Evolutionary conservation across 2,113 vertebrate genomes (phyloP).

Genomic region (Microtus oregoni): DNA sequence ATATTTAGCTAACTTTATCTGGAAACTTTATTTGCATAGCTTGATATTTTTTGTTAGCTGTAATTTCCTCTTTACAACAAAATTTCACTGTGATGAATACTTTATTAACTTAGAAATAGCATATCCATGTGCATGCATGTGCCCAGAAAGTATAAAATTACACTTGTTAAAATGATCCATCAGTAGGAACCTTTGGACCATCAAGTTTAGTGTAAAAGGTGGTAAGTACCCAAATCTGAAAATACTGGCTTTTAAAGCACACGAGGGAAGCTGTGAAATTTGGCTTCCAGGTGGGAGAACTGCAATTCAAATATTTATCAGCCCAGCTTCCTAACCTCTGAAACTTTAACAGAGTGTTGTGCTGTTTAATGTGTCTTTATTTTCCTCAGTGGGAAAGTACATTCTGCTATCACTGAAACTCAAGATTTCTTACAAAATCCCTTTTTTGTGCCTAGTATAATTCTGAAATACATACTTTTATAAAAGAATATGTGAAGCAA

Average conservation of each 20-base stretch:
- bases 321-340: constrained; percentile 63
- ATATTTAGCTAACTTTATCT: constrained; percentile 61
- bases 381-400: constrained; percentile 77
- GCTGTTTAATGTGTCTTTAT: constrained; percentile 71
- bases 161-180: constrained; percentile 2
- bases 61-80: constrained; percentile 34
- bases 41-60: constrained; percentile 54
- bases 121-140: not conserved
- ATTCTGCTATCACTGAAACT: constrained; percentile 79
- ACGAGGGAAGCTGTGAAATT: constrained; percentile 57
- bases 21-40: constrained; percentile 55
- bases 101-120: constrained; percentile 26
- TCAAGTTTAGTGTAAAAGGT: constrained; percentile 22
- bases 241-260: constrained; percentile 60
- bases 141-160: not conserved
- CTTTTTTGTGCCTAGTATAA: constrained; percentile 42
- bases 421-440: constrained; percentile 66
- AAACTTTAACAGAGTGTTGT: constrained; percentile 76
- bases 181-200: constrained; percentile 23
- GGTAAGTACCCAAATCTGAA: constrained; percentile 15
- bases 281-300: constrained; percentile 60
- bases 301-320: constrained; percentile 73
- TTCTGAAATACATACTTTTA: constrained; percentile 70
- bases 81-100: constrained; percentile 16
- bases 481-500: not conserved